phyloP scores from a whole-genome alignment of 1,140 invertebrate genomes.

The Pseudobourletiella spinata region DNA sequence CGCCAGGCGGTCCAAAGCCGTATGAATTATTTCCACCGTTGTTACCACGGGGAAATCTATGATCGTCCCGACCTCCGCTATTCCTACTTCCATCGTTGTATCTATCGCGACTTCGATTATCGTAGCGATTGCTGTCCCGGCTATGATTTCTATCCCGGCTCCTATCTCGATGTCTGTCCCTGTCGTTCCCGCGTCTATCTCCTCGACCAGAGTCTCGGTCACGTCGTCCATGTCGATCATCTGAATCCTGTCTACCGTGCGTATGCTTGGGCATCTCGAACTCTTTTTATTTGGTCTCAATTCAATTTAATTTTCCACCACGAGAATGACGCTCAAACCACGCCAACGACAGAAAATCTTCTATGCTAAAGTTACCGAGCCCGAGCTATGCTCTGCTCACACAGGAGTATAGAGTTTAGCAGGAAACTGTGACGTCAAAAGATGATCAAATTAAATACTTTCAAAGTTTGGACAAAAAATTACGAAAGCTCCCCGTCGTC shows the following conservation, averaged over 20 bases:
- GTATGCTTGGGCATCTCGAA: not conserved
- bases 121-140: not conserved
- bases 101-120: not conserved
- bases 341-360: too few species aligned
- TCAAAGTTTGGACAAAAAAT: too few species aligned
- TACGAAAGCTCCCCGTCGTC: too few species aligned
- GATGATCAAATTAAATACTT: too few species aligned
- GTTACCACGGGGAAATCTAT: not conserved
- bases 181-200: not conserved
- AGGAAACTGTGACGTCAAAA: too few species aligned
- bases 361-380: too few species aligned
- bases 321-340: too few species aligned
- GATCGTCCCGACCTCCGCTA: not conserved
- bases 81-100: not conserved
- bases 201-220: constrained; percentile 1
- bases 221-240: not conserved
- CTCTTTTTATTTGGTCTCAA: too few species aligned
- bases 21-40: not conserved
- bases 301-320: too few species aligned
- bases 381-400: too few species aligned
- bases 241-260: not conserved
- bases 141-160: not conserved
- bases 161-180: not conserved
- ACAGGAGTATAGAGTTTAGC: too few species aligned
- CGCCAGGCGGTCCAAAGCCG: too few species aligned